Evolutionary conservation across 2,888 invertebrate species (phyloP), one percentile per base, ranked within the genome.

Genomic region (Aspidiotus destructor): DNA sequence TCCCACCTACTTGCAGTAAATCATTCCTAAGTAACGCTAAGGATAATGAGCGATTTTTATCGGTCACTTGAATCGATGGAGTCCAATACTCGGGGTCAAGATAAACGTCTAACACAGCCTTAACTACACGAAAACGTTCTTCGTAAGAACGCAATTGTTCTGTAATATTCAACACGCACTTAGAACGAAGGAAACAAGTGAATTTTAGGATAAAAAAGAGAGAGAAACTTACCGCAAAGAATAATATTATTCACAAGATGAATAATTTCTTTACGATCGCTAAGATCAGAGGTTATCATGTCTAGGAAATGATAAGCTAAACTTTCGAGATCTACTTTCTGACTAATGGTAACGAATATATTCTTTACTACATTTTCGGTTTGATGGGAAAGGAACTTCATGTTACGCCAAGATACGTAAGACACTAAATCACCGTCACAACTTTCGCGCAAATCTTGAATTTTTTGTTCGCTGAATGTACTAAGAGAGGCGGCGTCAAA

Each of bases 211-310:
- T 2, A 52, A 52, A 3, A 3, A 52, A 52, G 13, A 52, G 2
- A 52, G 5, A 13, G n/a, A 13, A 52, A 52, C 60, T 13, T 44
- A 67, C 67, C 17, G 7, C 8, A 48, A 5, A 60, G 42, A 10
- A 60, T 15, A 9, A 60, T 9, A 60, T 67, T 67, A 40, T 67
- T 67, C 6, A 67, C 57, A 13, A 67, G 60, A n/a, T 60, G 60
- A n/a, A 67, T 60, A 13, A 60, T 15, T 67, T 67, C 67, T 67
- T 67, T 67, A 8, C 67, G 60, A 67, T 67, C 58, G 40, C 60
- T 44, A 7, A 52, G 57, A n/a, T 52, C 17, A 28, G 42, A 40
- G 58, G 58, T 58, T 11, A 67, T 52, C 7, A 52, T 52, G 57
- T 67, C 60, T 13, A 67, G 40, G n/a, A 67, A n/a, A 28, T 60